Conservation (phyloP, 2,797 vertebrate species). For the Scyliorhinus canicula region DNA sequence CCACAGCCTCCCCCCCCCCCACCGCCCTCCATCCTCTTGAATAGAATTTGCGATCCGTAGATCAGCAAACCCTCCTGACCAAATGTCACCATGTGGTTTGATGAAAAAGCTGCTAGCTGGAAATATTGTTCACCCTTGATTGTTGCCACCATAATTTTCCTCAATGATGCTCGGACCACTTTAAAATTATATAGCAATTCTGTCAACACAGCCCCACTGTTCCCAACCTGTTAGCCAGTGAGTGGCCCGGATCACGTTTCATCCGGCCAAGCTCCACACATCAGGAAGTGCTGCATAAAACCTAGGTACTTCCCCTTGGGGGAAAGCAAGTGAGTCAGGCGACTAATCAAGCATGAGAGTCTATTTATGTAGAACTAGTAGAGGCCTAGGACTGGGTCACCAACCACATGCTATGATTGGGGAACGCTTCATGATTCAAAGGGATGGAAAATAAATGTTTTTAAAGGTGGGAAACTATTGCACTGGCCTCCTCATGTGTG, state of each 20-base stretch:
- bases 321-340: not conserved
- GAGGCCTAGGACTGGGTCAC: not conserved
- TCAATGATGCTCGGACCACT: not conserved
- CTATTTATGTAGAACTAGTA: not conserved
- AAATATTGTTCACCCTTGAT: not conserved
- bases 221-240: not conserved
- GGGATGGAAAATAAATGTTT: not conserved
- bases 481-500: not conserved
- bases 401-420: not conserved
- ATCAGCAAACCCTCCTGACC: not conserved
- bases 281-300: not conserved
- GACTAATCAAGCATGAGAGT: not conserved
- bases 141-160: not conserved
- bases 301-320: not conserved
- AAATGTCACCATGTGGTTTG: not conserved
- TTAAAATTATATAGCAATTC: too few relatives aligned
- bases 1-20: not conserved
- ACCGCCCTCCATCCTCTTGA: not conserved
- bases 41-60: not conserved
- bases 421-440: not conserved
- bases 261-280: not conserved
- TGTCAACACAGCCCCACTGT: not conserved
- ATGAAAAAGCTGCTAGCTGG: not conserved
- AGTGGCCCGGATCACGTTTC: not conserved
- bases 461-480: not conserved